A percentile compares a stretch with the other conserved stretches of the same genome.
Evolutionary conservation across 2,113 vertebrate genomes (phyloP).

Genomic region (Salminus brasiliensis): DNA sequence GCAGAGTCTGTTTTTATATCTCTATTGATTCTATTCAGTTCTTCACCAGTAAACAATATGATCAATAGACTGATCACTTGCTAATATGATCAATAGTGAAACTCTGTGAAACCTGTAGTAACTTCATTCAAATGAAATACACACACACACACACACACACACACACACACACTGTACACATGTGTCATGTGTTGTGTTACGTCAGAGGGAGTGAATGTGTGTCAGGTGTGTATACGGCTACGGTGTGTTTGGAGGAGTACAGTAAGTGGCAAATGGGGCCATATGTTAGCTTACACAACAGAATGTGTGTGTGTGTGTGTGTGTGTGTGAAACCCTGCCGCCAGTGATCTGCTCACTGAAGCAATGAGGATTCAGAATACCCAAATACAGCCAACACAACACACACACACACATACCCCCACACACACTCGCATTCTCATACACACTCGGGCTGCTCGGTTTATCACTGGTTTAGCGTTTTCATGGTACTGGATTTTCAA

Average conservation of each 20-base stretch:
- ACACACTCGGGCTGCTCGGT: no score
- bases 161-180: not conserved
- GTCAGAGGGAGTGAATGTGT: constrained; percentile 9
- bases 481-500: no score
- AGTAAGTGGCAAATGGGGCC: constrained; percentile 33
- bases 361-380: constrained; percentile 10
- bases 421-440: not conserved
- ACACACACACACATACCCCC: not conserved
- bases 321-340: not conserved
- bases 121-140: no score
- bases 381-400: constrained; percentile 11
- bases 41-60: no score
- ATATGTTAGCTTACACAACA: constrained; percentile 47
- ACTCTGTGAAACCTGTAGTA: no score
- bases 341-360: constrained; percentile 26
- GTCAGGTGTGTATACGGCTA: not conserved
- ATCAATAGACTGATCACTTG: no score
- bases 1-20: no score
- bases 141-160: no score
- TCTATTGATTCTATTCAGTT: no score
- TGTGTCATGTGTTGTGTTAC: not conserved
- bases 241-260: not conserved
- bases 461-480: no score
- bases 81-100: no score
- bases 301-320: not conserved